Conservation (phyloP, 1,140 invertebrate species). For the Ceratoteleas bidentatus region DNA sequence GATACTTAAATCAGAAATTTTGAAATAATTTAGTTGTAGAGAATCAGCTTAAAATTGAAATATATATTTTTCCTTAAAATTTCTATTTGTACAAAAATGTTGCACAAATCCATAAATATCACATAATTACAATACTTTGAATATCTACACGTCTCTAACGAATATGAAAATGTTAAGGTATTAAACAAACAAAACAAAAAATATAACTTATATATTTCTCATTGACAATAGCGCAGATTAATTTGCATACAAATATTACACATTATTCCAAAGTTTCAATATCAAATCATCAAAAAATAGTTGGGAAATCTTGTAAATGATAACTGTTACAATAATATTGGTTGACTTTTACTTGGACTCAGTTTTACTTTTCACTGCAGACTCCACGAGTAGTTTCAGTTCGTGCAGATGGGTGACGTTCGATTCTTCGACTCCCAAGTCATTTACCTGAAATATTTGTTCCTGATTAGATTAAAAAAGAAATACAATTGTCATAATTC, state of each 20-base stretch:
- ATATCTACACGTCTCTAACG: no score
- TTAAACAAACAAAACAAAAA: background rate
- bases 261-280: no score
- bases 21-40: no score
- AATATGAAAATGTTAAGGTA: no score
- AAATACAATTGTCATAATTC: background rate
- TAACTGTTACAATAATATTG: background rate
- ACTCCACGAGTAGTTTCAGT: slow-evolving; percentile 74
- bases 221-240: background rate
- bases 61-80: no score
- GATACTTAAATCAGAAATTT: no score
- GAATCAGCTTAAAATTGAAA: no score
- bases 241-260: no score
- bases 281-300: background rate
- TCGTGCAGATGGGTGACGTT: slow-evolving; percentile 60
- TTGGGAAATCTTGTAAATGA: background rate
- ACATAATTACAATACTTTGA: no score
- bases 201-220: slow-evolving; percentile 8
- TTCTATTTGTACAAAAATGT: no score
- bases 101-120: no score
- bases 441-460: slow-evolving; percentile 38
- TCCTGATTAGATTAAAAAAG: background rate
- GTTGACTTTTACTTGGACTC: slow-evolving; percentile 30
- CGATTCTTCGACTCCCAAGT: slow-evolving; percentile 46
- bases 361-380: slow-evolving; percentile 72